Base-by-base conservation (phyloP, 2,797 vertebrate species). In the Cossypha caffra region DNA sequence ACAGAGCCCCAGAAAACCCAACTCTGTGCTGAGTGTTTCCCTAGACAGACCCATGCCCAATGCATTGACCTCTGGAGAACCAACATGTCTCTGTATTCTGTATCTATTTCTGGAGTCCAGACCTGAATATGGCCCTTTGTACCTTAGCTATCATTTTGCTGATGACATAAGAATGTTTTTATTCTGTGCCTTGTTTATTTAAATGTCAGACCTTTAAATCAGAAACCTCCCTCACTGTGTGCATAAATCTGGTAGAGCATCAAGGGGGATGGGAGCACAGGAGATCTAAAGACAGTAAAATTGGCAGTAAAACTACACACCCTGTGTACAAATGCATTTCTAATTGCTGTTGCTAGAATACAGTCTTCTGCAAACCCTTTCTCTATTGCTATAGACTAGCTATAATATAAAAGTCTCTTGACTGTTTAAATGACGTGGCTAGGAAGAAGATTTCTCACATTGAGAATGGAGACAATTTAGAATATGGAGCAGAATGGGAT, bases 161-260 rank as follows among this genome's bases (percentile, higher is more conserved):
- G 55, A 59, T 0, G 0, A 86, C 61, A 71, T 79, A 79, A 82
- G 59, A 79, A 59, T 50, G 79, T 63, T 91, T 93, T 89, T 91
- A 72, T 89, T 91, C 59, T 45, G 9, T 47, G 17, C 11, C 38
- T 69, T 76, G 21, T 89, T 92, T 85, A 79, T 79, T 87, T 87
- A 94, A 94, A 90, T 83, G 81, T 63, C 94, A 95, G 2, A 35
- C 57, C 55, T 89, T 87, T 92, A 93, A 82, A 76, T 93, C 94
- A 95, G 81, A 87, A 86, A 26, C 40, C 58, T 78, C 62, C 25
- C 23, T 92, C 38, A 8, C n/a, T 38, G 35, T 54, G 51, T 61
- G 62, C 18, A 2, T 92, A 81, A 88, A 82, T 86, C 51, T 84
- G 62, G 48, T 54, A 48, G 73, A 90, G 40, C n/a, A 57, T 45